Percentiles rank a stretch among this genome's conserved stretches.
Evolutionary conservation across 2,113 vertebrate genomes (phyloP).

Genomic region (Pluvialis apricaria): DNA sequence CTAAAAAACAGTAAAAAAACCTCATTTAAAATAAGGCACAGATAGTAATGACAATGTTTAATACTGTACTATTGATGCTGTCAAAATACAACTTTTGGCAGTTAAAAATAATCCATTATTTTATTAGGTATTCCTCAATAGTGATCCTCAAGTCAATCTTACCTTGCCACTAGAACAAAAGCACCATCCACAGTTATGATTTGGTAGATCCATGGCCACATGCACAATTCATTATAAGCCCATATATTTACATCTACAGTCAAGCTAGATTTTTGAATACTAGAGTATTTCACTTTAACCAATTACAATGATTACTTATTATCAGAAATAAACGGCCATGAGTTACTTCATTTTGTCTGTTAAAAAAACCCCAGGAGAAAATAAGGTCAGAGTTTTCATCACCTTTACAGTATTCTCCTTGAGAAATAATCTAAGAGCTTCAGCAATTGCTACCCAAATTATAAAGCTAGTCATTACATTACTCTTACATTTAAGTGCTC

Average conservation of each 20-base stretch:
- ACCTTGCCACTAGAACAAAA: background rate
- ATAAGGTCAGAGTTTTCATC: background rate
- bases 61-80: slow-evolving; percentile 16
- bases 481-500: background rate
- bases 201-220: background rate
- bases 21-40: slow-evolving; percentile 26
- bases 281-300: background rate
- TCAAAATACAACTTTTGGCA: slow-evolving; percentile 25
- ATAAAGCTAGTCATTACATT: background rate
- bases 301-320: background rate
- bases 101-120: slow-evolving; percentile 4
- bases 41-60: background rate
- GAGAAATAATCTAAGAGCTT: background rate
- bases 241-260: background rate
- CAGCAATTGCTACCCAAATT: background rate
- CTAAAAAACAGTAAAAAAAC: background rate
- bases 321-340: background rate
- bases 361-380: background rate
- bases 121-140: background rate
- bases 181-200: background rate
- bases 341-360: background rate
- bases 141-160: background rate
- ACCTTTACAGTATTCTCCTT: background rate
- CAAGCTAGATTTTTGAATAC: background rate
- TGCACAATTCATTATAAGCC: background rate